These are phyloP conservation scores for Orchesella flavescens DNA, from an alignment of 2,888 invertebrate species.

Conservation along the genomic window DNA sequence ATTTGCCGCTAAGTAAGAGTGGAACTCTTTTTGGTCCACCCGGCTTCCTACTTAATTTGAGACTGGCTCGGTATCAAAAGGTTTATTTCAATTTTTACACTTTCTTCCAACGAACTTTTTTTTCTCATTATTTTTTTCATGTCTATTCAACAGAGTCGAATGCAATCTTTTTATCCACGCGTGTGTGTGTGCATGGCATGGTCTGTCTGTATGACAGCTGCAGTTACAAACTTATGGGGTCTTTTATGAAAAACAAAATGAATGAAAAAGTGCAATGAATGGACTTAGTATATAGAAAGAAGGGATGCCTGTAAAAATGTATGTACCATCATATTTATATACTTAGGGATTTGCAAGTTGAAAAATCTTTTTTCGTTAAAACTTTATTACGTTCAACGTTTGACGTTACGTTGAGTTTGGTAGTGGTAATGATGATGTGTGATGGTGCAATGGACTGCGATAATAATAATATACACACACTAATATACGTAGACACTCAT, in stretches of 20 bases:
- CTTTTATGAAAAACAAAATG: background rate
- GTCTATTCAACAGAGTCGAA: background rate
- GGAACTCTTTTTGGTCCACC: background rate
- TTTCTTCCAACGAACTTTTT: constrained; percentile 1
- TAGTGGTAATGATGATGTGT: constrained; percentile 17
- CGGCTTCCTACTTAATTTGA: background rate
- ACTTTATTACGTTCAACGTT: constrained; percentile 32
- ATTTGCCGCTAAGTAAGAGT: no score
- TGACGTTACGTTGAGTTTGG: constrained; percentile 13
- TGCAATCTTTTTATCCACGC: constrained; percentile 15
- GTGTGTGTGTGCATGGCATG: constrained; percentile 1
- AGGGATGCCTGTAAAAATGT: background rate
- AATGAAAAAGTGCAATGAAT: constrained; percentile 1
- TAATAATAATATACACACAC: background rate
- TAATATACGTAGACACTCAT: background rate
- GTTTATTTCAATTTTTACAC: background rate
- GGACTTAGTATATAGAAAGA: background rate
- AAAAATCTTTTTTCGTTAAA: constrained; percentile 19
- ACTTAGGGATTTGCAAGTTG: constrained; percentile 1
- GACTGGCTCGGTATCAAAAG: constrained; percentile 10
- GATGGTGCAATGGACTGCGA: constrained; percentile 35
- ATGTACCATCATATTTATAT: background rate
- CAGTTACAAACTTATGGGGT: background rate
- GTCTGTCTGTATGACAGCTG: constrained; percentile 1
- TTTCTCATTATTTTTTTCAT: background rate